Base-by-base conservation (phyloP, 2,797 vertebrate species). In the Lithobates sylvaticus region DNA sequence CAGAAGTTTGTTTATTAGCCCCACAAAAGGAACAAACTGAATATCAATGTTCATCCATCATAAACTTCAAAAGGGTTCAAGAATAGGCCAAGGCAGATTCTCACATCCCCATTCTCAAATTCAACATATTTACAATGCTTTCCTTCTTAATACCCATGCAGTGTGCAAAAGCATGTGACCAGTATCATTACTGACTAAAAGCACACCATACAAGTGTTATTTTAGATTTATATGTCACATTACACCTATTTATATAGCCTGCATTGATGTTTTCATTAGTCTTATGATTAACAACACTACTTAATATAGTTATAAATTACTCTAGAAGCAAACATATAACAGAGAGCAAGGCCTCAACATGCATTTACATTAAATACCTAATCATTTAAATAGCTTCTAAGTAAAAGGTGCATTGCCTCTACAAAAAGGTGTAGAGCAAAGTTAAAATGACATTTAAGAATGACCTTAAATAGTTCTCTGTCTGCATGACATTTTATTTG, bases 401-500 rank as follows among this genome's bases (percentile, higher is more conserved):
- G 47, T 81, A 64, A 81, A 72, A 86, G 3, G 26, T 69, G 61
- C 23, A 82, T 54, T 42, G 12, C 32, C 78, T 82, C 29, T 58
- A 50, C 34, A n/a, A 81, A 27, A 26, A 68, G 68, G 80, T 58
- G n/a, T 50, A 83, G 16, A 36, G 16, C 21, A 64, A 73, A 70
- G 50, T 29, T 12, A 67, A 78, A 73, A 77, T 87, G 75, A 67
- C 80, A 87, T 87, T 83, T 87, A 65, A 73, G 39, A 73, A 18
- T 87, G 75, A 78, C 80, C 85, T 87, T 68, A 78, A 78, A 74
- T 47, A 54, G 39, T 39, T 78, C 73, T 83, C 65, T 83, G 54
- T 29, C 69, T 72, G 47, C 26, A 36, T 87, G 74, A 68, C 85
- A 87, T 87, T 83, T 82, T 82, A 86, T 82, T 77, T 77, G 58